phyloP scores from a whole-genome alignment of 2,888 invertebrate species.

The Masnerella sp. region DNA sequence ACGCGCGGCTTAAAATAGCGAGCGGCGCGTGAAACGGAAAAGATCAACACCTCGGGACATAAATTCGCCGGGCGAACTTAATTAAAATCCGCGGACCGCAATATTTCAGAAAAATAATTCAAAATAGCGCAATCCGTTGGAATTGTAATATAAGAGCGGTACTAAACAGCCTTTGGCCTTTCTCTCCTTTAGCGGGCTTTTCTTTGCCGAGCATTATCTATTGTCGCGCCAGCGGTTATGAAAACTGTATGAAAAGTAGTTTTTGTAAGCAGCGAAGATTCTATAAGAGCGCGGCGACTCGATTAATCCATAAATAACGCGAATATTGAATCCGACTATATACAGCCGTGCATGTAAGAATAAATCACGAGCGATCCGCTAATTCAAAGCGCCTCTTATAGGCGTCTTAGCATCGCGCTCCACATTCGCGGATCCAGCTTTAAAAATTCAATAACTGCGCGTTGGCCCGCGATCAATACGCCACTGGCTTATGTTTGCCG shows the following conservation, averaged over 20 bases:
- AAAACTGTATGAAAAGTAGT: slow-evolving; percentile 45
- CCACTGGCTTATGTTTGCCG: slow-evolving; percentile 17
- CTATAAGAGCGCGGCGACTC: slow-evolving; percentile 34
- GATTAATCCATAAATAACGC: slow-evolving; percentile 55
- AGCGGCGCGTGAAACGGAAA: no score
- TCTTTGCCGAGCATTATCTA: slow-evolving; percentile 36
- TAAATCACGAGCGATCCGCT: slow-evolving; percentile 49
- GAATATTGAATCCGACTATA: slow-evolving; percentile 47
- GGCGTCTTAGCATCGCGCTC: slow-evolving; percentile 35
- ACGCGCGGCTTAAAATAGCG: neutral
- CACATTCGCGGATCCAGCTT: slow-evolving; percentile 37
- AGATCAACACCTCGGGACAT: slow-evolving; percentile 21
- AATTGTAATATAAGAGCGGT: slow-evolving; percentile 24
- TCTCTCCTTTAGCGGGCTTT: neutral
- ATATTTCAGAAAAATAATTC: slow-evolving; percentile 21
- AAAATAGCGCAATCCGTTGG: slow-evolving; percentile 12
- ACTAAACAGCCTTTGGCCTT: slow-evolving; percentile 12
- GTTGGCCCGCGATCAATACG: slow-evolving; percentile 25
- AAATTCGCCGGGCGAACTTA: slow-evolving; percentile 22
- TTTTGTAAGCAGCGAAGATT: slow-evolving; percentile 36
- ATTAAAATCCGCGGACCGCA: slow-evolving; percentile 12
- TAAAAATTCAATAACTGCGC: slow-evolving; percentile 45
- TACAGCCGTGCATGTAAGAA: slow-evolving; percentile 31
- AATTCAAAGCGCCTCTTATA: slow-evolving; percentile 38
- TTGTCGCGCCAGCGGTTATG: slow-evolving; percentile 42